These are phyloP conservation scores for Actinia tenebrosa DNA, from an alignment of 64 coral and sea anemone species.

Conservation along the genomic window DNA sequence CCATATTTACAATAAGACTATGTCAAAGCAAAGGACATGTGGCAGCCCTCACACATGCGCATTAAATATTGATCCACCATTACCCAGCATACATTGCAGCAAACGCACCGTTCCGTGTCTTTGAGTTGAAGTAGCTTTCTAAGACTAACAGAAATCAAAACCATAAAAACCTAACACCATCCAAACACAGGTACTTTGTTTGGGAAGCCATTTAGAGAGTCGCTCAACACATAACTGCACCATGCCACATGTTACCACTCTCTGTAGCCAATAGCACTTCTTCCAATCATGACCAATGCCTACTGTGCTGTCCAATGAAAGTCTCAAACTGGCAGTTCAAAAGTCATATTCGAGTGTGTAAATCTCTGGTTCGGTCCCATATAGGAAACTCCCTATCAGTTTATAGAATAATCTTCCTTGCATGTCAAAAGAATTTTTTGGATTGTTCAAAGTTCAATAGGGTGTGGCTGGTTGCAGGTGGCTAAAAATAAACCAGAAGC, in stretches of 20 bases:
- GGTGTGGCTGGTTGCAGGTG: background rate
- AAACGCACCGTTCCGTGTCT: background rate
- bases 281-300: too few relatives aligned
- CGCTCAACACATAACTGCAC: too few relatives aligned
- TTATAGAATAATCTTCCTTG: background rate
- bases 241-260: too few relatives aligned
- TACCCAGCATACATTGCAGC: background rate
- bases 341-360: too few relatives aligned
- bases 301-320: too few relatives aligned
- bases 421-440: background rate
- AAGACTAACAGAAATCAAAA: background rate
- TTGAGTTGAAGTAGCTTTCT: background rate
- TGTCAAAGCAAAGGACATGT: slow-evolving; percentile 27
- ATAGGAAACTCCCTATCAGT: background rate
- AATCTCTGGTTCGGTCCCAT: too few relatives aligned
- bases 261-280: too few relatives aligned
- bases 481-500: background rate
- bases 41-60: background rate
- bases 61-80: slow-evolving; percentile 2
- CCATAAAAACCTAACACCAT: background rate
- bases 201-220: background rate
- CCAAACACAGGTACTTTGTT: background rate
- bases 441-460: background rate
- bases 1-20: slow-evolving; percentile 80
- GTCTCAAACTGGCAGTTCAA: too few relatives aligned